Evolutionary conservation across 2,113 vertebrate genomes (phyloP).

Genomic region (Hydrochoerus hydrochaeris): DNA sequence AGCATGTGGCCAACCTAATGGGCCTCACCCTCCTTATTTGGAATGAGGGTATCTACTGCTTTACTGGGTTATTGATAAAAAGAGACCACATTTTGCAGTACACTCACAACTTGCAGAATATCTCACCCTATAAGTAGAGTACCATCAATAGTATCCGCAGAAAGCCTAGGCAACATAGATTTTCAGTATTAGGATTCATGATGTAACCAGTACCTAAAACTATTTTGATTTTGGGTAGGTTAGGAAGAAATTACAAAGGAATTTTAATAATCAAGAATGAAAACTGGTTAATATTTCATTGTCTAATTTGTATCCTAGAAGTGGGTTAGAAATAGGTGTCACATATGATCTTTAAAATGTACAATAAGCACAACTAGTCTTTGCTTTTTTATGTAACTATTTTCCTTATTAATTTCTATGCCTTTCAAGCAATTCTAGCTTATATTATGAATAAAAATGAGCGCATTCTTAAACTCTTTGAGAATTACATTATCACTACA

Average conservation of each 20-base stretch:
- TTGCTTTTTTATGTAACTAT: background rate
- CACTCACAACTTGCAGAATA: background rate
- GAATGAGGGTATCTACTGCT: no score
- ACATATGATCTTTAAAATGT: background rate
- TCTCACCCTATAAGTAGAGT: background rate
- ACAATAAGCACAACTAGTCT: no score
- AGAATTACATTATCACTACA: background rate
- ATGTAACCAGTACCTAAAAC: background rate
- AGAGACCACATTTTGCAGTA: background rate
- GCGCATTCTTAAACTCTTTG: background rate
- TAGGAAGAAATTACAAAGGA: background rate
- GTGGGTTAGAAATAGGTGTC: background rate
- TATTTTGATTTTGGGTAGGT: background rate
- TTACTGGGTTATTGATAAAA: background rate
- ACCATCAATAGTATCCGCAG: background rate
- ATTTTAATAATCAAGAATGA: background rate
- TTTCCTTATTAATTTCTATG: background rate
- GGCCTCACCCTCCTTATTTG: background rate
- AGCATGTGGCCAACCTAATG: background rate
- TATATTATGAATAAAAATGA: background rate
- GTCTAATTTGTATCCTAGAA: background rate
- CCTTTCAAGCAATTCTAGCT: background rate
- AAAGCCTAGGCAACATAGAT: background rate
- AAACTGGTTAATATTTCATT: background rate
- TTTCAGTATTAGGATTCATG: background rate